Conservation (phyloP, 2,797 vertebrate species). For the Gallirallus australis region DNA sequence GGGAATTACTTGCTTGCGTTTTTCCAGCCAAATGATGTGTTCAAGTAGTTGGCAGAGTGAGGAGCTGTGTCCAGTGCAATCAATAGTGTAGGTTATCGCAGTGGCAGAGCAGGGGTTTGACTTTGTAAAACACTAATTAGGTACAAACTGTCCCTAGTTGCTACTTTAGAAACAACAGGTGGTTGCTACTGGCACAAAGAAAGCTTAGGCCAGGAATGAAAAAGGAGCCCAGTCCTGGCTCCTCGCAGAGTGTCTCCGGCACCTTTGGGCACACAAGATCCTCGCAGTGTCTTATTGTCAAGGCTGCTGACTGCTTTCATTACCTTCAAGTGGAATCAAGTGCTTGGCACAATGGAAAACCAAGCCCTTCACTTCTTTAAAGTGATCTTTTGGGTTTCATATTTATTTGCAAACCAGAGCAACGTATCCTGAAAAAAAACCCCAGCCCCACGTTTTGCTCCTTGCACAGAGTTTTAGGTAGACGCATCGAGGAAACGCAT, state of each 20-base stretch:
- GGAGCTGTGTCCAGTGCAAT: background rate
- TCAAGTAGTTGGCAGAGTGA: background rate
- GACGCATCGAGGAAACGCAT: constrained; percentile 51
- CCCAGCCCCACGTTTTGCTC: background rate
- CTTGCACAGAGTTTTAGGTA: background rate
- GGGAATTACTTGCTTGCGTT: background rate
- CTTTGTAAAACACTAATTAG: background rate
- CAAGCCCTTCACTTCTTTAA: constrained; percentile 34
- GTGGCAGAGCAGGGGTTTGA: background rate
- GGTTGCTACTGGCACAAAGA: background rate
- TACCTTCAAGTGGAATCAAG: constrained; percentile 58
- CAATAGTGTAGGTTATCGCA: background rate
- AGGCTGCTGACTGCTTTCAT: constrained; percentile 55
- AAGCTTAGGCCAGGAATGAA: background rate
- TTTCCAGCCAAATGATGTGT: background rate
- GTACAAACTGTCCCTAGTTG: background rate
- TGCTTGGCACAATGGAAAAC: constrained; percentile 41
- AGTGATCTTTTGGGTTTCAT: constrained; percentile 39
- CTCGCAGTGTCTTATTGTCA: background rate
- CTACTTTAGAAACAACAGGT: background rate
- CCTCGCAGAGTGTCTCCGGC: background rate
- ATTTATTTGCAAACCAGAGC: constrained; percentile 33
- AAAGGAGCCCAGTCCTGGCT: background rate
- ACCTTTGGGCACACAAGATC: constrained; percentile 28
- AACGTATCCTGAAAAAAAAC: background rate